phyloP scores from a whole-genome alignment of 2,888 invertebrate species.

The Augochlorella aurata region DNA sequence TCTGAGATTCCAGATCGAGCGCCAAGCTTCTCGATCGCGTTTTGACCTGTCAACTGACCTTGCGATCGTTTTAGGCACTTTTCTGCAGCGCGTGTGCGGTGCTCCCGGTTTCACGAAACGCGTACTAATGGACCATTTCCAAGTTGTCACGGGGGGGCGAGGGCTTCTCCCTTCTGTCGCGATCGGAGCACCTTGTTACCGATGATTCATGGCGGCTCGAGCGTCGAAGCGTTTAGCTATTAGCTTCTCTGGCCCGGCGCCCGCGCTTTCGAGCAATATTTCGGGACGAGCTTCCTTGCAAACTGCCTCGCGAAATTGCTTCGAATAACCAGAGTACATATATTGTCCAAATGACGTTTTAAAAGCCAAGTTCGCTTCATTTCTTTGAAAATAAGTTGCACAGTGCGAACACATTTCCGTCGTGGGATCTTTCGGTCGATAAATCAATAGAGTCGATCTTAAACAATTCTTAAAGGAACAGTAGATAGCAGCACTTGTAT shows the following conservation, averaged over 20 bases:
- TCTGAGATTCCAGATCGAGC: background rate
- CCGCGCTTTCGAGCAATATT: slow-evolving; percentile 62
- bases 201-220: slow-evolving; percentile 60
- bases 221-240: slow-evolving; percentile 65
- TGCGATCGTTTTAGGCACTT: slow-evolving; percentile 25
- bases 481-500: no score
- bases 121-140: slow-evolving; percentile 21
- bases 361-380: no score
- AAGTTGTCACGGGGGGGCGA: slow-evolving; percentile 26
- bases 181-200: background rate
- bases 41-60: slow-evolving; percentile 23
- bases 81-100: slow-evolving; percentile 12
- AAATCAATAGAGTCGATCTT: no score
- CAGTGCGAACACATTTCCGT: no score
- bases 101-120: slow-evolving; percentile 45
- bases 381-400: no score
- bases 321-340: background rate
- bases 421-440: no score
- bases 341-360: background rate
- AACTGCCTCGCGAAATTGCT: background rate
- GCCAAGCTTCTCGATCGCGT: background rate
- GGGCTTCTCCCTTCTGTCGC: slow-evolving; percentile 33
- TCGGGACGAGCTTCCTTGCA: slow-evolving; percentile 35
- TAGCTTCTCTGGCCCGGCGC: slow-evolving; percentile 54
- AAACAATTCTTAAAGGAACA: no score